A percentile compares a stretch with the other conserved stretches of the same genome.
Evolutionary conservation across 1,140 invertebrate species (phyloP).

Genomic region (Sarcophaga peregrina): DNA sequence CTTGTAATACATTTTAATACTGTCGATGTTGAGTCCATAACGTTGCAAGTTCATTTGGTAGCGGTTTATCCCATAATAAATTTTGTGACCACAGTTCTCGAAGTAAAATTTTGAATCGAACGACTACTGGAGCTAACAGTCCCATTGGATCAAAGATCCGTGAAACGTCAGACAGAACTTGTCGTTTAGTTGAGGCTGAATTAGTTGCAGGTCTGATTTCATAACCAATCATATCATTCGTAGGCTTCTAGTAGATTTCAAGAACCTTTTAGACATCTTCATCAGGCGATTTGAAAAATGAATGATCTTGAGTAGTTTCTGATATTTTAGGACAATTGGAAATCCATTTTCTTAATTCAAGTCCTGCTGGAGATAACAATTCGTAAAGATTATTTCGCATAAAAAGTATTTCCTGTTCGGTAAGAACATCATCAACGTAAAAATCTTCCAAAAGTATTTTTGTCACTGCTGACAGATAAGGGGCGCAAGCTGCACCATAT

Average conservation of each 20-base stretch:
- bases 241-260: not conserved
- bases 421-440: conserved; percentile 7
- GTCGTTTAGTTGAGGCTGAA: not conserved
- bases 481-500: conserved; percentile 52
- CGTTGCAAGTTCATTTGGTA: not conserved
- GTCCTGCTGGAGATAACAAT: not conserved
- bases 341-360: conserved; percentile 3
- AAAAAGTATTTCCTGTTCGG: not conserved
- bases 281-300: too few relatives aligned
- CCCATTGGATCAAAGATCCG: conserved; percentile 5
- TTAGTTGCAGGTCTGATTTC: not conserved
- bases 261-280: not conserved
- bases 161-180: not conserved
- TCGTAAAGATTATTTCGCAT: not conserved
- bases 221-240: not conserved
- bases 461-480: conserved; percentile 51
- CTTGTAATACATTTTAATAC: not conserved
- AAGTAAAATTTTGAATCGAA: conserved; percentile 13
- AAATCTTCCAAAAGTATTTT: conserved; percentile 14
- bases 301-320: not conserved
- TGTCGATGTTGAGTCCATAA: not conserved
- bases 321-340: not conserved
- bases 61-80: not conserved
- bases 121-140: not conserved
- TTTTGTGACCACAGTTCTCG: not conserved